These are phyloP conservation scores for Aegithalos caudatus DNA, from an alignment of 2,113 vertebrate genomes.

Conservation along the genomic window DNA sequence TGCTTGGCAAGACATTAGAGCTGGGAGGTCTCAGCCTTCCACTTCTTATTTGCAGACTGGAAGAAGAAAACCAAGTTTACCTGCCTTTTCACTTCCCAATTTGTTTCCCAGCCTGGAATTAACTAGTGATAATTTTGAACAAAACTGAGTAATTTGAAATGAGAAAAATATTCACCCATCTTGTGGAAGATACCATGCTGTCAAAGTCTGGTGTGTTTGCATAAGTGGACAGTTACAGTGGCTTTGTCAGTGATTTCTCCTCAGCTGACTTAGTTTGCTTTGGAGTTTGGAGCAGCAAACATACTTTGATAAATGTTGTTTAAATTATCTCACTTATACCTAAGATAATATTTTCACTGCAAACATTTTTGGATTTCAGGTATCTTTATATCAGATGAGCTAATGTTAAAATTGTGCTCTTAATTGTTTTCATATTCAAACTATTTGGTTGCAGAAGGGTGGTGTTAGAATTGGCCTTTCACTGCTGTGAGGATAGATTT, in stretches of 20 bases:
- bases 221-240: background rate
- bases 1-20: background rate
- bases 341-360: background rate
- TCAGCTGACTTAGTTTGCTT: background rate
- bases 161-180: background rate
- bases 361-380: background rate
- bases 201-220: background rate
- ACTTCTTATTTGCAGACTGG: background rate
- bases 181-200: background rate
- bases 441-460: background rate
- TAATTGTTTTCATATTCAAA: background rate
- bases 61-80: background rate
- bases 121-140: background rate
- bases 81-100: background rate
- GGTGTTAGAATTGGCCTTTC: background rate
- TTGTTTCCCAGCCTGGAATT: background rate
- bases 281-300: background rate
- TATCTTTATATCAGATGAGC: background rate
- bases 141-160: background rate
- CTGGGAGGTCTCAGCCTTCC: background rate
- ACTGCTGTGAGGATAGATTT: background rate
- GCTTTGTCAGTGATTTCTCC: background rate
- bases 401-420: background rate
- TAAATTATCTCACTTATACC: background rate
- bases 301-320: background rate